These are phyloP conservation scores for Coturnix japonica DNA, from an alignment of 2,113 vertebrate genomes.

Conservation along the genomic window DNA sequence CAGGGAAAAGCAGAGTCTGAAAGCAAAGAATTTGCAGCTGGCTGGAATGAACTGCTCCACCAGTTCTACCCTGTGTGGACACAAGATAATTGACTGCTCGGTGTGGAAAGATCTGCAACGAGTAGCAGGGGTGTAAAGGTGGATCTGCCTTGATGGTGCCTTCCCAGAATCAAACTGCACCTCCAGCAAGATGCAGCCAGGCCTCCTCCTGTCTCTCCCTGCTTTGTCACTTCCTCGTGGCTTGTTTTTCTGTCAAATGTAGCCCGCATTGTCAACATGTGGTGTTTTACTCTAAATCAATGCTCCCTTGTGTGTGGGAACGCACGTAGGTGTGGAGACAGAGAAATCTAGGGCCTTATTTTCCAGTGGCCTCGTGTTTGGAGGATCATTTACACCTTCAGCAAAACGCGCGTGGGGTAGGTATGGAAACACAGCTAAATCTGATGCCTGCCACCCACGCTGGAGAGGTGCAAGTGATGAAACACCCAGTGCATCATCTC, in stretches of 20 bases:
- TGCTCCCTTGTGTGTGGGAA: constrained; percentile 58
- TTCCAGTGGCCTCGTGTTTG: constrained; percentile 54
- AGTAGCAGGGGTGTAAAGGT: neutral
- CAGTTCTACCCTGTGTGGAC: neutral
- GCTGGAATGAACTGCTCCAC: neutral
- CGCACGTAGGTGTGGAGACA: constrained; percentile 58
- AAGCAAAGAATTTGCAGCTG: neutral
- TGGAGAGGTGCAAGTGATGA: constrained; percentile 21
- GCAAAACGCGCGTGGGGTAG: constrained; percentile 18
- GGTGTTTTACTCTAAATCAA: constrained; percentile 59
- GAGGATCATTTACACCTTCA: constrained; percentile 60
- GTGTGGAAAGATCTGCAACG: neutral
- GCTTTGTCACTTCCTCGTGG: neutral
- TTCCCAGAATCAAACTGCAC: neutral
- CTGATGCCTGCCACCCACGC: constrained; percentile 44
- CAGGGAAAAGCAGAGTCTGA: neutral
- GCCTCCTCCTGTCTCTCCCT: neutral
- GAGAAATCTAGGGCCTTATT: constrained; percentile 61
- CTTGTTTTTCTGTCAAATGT: constrained; percentile 10
- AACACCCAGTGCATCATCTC: constrained; percentile 11
- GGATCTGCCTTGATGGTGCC: neutral
- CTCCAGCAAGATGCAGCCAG: neutral
- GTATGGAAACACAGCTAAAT: constrained; percentile 64
- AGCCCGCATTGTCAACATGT: constrained; percentile 30
- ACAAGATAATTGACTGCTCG: neutral